These are phyloP conservation scores for Xanthorhoe designata DNA, from an alignment of 2,888 invertebrate genomes.

Conservation along the genomic window DNA sequence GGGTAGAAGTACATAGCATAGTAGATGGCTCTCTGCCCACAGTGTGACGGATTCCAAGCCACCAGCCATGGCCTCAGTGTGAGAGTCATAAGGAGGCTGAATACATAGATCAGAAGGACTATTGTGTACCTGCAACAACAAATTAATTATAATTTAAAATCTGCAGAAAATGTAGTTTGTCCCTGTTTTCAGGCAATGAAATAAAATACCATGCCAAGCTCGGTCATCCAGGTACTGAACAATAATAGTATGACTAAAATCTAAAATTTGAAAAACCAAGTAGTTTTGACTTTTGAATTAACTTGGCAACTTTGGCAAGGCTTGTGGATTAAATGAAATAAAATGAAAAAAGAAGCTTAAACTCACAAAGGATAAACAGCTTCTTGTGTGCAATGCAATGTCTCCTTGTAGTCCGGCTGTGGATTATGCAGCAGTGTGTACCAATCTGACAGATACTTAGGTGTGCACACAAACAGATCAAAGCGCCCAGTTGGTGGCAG, in stretches of 20 bases:
- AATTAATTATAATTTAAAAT: not conserved
- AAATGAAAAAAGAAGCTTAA: not conserved
- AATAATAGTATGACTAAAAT: too few relatives aligned
- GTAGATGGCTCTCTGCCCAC: slow-evolving; percentile 93
- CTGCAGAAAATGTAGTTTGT: too few relatives aligned
- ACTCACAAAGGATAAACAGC: slow-evolving; percentile 98
- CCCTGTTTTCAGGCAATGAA: too few relatives aligned
- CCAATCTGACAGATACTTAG: slow-evolving; percentile 96
- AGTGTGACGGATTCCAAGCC: slow-evolving; percentile 87
- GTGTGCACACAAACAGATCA: slow-evolving; percentile 91
- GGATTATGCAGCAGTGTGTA: slow-evolving; percentile 98
- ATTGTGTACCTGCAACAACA: slow-evolving; percentile 91
- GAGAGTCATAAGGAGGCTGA: slow-evolving; percentile 92
- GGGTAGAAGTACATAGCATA: slow-evolving; percentile 98
- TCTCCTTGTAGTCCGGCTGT: slow-evolving; percentile 94
- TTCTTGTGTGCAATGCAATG: slow-evolving; percentile 97
- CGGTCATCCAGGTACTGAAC: too few relatives aligned
- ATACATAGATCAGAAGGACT: slow-evolving; percentile 95
- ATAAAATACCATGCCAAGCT: too few relatives aligned
- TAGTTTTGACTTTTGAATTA: too few relatives aligned
- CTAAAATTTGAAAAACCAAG: too few relatives aligned
- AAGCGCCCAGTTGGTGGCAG: slow-evolving; percentile 93
- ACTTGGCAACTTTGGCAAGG: too few relatives aligned
- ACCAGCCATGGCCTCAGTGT: slow-evolving; percentile 91
- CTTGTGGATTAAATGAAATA: not conserved